Percentiles rank a stretch among this genome's conserved stretches.
Conservation (phyloP, 1,140 invertebrate genomes). For the Rhynchophorus ferrugineus region DNA sequence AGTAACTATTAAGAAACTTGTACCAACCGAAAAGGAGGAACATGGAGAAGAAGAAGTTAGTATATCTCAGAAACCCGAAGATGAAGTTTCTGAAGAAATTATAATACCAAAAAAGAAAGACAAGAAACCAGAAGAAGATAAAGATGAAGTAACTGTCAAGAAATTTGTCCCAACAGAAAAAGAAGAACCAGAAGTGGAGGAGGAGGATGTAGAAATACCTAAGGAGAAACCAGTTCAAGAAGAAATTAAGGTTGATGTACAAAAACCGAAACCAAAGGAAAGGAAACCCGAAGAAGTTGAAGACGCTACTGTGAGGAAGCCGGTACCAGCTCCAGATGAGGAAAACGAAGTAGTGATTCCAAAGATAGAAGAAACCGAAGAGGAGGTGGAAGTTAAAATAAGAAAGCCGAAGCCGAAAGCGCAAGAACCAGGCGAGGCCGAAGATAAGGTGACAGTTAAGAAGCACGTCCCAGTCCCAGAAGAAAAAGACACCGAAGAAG, state of each 20-base stretch:
- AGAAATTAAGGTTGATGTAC: background rate
- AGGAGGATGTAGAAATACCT: constrained; percentile 12
- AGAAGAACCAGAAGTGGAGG: constrained; percentile 33
- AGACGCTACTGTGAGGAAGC: constrained; percentile 18
- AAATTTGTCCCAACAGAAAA: constrained; percentile 18
- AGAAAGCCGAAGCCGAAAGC: constrained; percentile 21
- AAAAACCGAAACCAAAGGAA: constrained; percentile 12
- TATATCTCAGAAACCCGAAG: constrained; percentile 16
- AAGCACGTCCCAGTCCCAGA: constrained; percentile 23
- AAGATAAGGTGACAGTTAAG: constrained; percentile 31
- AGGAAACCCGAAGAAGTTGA: constrained; percentile 6
- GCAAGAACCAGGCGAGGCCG: constrained; percentile 13
- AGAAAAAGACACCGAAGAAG: constrained; percentile 23
- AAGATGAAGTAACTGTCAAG: constrained; percentile 20
- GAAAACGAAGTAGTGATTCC: constrained; percentile 7
- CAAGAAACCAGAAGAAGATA: constrained; percentile 10
- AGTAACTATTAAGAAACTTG: background rate
- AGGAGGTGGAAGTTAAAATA: constrained; percentile 23
- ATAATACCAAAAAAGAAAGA: constrained; percentile 29
- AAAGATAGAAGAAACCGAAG: constrained; percentile 13
- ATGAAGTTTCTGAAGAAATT: background rate
- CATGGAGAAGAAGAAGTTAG: constrained; percentile 27
- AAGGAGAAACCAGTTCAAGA: constrained; percentile 8
- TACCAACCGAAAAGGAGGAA: background rate
- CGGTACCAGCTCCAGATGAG: background rate